Evolutionary conservation across 2,888 invertebrate species (phyloP).

Genomic region (Apodemia mormo): DNA sequence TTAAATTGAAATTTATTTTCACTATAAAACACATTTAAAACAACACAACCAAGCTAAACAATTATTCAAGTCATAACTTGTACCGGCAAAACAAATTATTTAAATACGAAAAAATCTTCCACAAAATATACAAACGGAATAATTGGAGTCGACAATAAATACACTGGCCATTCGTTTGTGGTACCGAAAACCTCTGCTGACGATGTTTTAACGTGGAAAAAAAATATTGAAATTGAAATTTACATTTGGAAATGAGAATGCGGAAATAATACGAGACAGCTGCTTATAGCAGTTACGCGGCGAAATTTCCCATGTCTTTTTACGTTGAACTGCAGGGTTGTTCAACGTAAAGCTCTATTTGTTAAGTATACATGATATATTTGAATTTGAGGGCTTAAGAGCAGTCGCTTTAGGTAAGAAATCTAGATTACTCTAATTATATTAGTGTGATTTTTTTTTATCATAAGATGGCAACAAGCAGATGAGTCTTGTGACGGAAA

Average conservation of each 20-base stretch:
- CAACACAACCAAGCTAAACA: too few relatives aligned
- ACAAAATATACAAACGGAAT: conserved; percentile 18
- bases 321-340: conserved; percentile 12
- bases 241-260: conserved; percentile 44
- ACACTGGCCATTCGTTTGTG: conserved; percentile 24
- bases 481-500: too few relatives aligned
- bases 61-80: too few relatives aligned
- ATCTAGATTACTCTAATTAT: too few relatives aligned
- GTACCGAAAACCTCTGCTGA: conserved; percentile 32
- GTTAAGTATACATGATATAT: not conserved
- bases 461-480: too few relatives aligned
- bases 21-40: too few relatives aligned
- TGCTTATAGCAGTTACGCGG: conserved; percentile 41
- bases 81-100: not conserved
- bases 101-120: not conserved
- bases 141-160: conserved; percentile 23
- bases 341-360: not conserved
- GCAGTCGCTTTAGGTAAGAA: too few relatives aligned
- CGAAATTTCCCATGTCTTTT: conserved; percentile 41
- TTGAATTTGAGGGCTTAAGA: too few relatives aligned
- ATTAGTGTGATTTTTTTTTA: too few relatives aligned
- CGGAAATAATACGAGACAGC: conserved; percentile 41
- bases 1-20: too few relatives aligned
- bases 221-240: conserved; percentile 40
- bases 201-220: conserved; percentile 35